Evolutionary conservation across 2,888 invertebrate genomes (phyloP), one percentile per base, ranked within the genome.

Genomic region (Drosophila affinis): DNA sequence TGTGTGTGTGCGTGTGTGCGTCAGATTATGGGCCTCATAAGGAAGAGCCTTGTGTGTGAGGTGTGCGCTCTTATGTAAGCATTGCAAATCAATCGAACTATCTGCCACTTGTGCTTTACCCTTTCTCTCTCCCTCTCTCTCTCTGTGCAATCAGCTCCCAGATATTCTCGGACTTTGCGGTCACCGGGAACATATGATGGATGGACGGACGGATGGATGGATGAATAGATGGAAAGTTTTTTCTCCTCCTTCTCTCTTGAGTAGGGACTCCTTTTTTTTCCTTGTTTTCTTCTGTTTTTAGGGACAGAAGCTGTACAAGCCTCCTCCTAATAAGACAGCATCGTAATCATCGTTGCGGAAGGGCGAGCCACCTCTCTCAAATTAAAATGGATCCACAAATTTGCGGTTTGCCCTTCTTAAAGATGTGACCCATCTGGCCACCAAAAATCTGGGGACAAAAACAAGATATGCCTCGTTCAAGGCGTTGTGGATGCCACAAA

Each of bases 31-130:
- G 58, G 67, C 71, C 67, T 68, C 75, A 83, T 83, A 83, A 83
- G 82, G 82, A 83, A 83, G 70, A 77, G 70, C 76, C 74, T 79
- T 77, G 79, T 68, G 39, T n/a, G 7, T 39, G 39, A 39, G 14
- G 2, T 39, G 32, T 58, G 64, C 67, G 85, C 81, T 85, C 81
- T 85, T 87, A 72, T 77, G 82, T 81, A 84, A 83, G 84, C 85
- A 81, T 52, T 57, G 68, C 75, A 69, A 79, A 77, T 72, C 60
- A 63, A 75, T 67, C 67, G 67, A 68, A 68, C 68, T 67, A 67
- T 67, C 67, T 67, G 67, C 67, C 67, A 67, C 67, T 67, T 67
- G 68, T 67, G 32, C 3, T 46, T 6, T n/a, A 12, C 45, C 10
- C 10, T 12, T 14, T 21, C 7, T 3, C 17, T 9, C 12, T 12